Percentiles rank a stretch among this genome's conserved stretches.
Evolutionary conservation across 2,888 invertebrate genomes (phyloP).

Genomic region (Miltochrista miniata): DNA sequence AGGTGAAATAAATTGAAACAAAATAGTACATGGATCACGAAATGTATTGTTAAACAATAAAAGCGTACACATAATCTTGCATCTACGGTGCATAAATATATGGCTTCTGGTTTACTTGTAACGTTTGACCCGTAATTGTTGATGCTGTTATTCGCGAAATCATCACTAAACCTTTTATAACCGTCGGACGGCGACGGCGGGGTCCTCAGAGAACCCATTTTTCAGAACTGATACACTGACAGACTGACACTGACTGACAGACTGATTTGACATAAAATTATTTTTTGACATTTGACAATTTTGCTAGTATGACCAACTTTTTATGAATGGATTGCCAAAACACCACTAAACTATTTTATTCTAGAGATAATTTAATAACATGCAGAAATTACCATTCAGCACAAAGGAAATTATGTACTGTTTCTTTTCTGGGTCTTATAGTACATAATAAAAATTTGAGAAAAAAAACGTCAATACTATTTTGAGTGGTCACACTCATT

Average conservation of each 20-base stretch:
- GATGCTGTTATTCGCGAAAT: slow-evolving; percentile 81
- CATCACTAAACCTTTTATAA: slow-evolving; percentile 86
- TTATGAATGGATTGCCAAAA: no score
- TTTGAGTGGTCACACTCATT: no score
- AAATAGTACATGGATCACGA: slow-evolving; percentile 68
- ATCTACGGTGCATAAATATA: slow-evolving; percentile 76
- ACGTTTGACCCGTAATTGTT: slow-evolving; percentile 86
- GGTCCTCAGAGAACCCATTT: slow-evolving; percentile 83
- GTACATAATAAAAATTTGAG: no score
- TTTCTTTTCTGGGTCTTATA: no score
- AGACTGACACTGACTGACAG: slow-evolving; percentile 16
- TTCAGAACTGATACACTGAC: slow-evolving; percentile 54
- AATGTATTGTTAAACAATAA: slow-evolving; percentile 77
- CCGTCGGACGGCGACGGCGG: slow-evolving; percentile 85
- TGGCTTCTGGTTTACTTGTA: slow-evolving; percentile 82
- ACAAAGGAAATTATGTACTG: no score
- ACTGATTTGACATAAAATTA: not conserved
- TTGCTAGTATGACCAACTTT: no score
- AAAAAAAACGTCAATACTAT: no score
- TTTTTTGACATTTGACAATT: no score
- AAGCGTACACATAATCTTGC: slow-evolving; percentile 72
- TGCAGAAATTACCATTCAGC: no score
- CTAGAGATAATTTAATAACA: no score
- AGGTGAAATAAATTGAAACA: slow-evolving; percentile 69
- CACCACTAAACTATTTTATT: no score